Percentiles rank a stretch among this genome's conserved stretches.
Evolutionary conservation across 2,113 vertebrate genomes (phyloP).

Genomic region (Chamaea fasciata): DNA sequence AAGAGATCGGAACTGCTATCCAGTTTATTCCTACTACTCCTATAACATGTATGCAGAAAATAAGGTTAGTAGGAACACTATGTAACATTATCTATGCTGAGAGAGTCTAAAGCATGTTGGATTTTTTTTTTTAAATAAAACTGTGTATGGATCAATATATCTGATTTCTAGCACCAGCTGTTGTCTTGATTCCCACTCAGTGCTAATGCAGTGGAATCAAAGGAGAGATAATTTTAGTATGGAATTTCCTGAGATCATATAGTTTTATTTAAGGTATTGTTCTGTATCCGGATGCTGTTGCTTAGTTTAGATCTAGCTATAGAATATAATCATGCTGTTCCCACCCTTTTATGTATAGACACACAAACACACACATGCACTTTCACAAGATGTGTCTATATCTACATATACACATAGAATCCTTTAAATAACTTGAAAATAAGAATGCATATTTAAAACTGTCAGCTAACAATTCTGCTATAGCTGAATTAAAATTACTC

Average conservation of each 20-base stretch:
- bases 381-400: neutral
- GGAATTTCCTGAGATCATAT: constrained; percentile 9
- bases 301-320: neutral
- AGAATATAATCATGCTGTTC: neutral
- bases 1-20: neutral
- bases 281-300: neutral
- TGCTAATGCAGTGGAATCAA: neutral
- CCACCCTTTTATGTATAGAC: neutral
- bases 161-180: neutral
- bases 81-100: neutral
- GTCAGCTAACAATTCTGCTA: neutral
- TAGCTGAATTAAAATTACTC: neutral
- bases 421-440: neutral
- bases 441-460: neutral
- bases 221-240: constrained; percentile 5
- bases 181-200: neutral
- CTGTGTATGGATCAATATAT: neutral
- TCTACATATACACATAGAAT: neutral
- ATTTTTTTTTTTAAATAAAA: neutral
- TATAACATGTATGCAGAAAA: neutral
- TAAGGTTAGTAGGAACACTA: neutral
- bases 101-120: neutral
- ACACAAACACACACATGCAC: neutral
- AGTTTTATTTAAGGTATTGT: constrained; percentile 39
- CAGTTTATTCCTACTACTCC: neutral